A percentile compares a stretch with the other conserved stretches of the same genome.
phyloP scores from a whole-genome alignment of 2,113 vertebrate species.

The Chloropsis cyanopogon region DNA sequence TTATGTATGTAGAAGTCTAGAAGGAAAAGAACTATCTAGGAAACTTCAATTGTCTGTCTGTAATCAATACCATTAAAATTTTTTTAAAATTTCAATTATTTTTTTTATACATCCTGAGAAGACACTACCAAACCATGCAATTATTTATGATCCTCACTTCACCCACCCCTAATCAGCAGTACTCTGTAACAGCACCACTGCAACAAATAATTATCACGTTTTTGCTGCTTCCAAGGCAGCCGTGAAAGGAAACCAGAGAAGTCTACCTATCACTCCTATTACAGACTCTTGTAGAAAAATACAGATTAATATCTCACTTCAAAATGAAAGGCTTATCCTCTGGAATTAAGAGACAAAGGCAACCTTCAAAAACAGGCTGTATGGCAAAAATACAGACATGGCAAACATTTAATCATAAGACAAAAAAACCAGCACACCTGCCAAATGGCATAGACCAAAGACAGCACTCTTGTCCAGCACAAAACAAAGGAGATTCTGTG shows the following conservation, averaged over 20 bases:
- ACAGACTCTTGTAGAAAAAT: background rate
- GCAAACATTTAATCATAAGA: background rate
- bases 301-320: background rate
- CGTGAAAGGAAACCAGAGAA: background rate
- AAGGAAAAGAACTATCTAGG: background rate
- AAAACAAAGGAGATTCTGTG: background rate
- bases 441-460: background rate
- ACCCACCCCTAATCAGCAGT: background rate
- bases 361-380: background rate
- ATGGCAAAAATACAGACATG: background rate
- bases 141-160: background rate
- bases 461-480: background rate
- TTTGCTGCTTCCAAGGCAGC: background rate
- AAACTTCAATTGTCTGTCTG: background rate
- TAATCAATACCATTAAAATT: background rate
- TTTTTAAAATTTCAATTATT: fast-evolving
- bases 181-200: background rate
- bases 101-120: background rate
- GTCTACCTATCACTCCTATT: background rate
- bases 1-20: background rate
- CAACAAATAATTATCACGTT: background rate
- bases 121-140: background rate
- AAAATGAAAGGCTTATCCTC: background rate
- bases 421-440: background rate
- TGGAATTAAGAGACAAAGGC: background rate